Conservation (phyloP, 2,888 invertebrate genomes). For the Drosophila paracracens region DNA sequence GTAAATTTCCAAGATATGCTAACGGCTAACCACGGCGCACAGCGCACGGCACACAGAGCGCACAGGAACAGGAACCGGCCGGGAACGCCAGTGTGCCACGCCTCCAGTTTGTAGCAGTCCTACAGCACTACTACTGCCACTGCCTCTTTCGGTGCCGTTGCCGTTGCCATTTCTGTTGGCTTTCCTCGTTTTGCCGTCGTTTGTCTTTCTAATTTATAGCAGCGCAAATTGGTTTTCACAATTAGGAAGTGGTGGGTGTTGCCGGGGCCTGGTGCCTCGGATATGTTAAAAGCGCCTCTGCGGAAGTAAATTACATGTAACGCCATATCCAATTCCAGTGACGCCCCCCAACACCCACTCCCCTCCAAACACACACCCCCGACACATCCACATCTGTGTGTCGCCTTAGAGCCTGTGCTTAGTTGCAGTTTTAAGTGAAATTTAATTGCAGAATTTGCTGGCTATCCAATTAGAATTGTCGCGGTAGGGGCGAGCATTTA, state of each 20-base stretch:
- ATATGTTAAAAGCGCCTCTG: conserved; percentile 71
- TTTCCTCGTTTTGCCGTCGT: conserved; percentile 49
- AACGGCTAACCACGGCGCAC: conserved; percentile 29
- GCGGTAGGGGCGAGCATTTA: conserved; percentile 28
- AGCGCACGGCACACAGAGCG: conserved; percentile 25
- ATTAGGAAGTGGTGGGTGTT: conserved; percentile 81
- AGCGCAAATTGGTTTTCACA: conserved; percentile 80
- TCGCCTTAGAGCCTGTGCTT: conserved; percentile 31
- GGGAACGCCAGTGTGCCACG: conserved; percentile 33
- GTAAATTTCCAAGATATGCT: conserved; percentile 81
- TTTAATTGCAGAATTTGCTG: conserved; percentile 73
- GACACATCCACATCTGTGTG: background rate
- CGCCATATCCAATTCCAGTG: conserved; percentile 34
- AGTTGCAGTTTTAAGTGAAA: conserved; percentile 76
- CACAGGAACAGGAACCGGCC: conserved; percentile 37
- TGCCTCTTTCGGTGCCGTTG: conserved; percentile 5
- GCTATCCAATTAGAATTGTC: conserved; percentile 56
- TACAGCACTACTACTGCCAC: background rate
- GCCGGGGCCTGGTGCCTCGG: conserved; percentile 61
- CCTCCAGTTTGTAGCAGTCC: conserved; percentile 16
- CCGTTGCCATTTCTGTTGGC: conserved; percentile 31
- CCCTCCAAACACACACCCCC: background rate
- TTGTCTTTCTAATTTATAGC: conserved; percentile 80
- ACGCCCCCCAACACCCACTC: conserved; percentile 7
- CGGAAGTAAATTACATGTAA: conserved; percentile 74